Evolutionary conservation across 2,797 vertebrate species (phyloP).

Genomic region (Sebastes diaconus): DNA sequence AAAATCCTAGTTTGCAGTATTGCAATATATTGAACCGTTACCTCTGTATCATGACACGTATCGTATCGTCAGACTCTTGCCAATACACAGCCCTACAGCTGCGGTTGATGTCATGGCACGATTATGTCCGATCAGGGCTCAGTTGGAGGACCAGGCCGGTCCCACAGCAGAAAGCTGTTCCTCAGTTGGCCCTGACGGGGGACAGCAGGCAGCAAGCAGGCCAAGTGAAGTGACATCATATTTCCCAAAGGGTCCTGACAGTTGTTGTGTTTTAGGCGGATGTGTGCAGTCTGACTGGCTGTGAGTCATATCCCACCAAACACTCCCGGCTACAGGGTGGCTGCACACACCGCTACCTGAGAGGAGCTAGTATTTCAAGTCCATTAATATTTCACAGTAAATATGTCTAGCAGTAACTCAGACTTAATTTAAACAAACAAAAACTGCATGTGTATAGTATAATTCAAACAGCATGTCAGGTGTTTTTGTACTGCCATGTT

Average conservation of each 20-base stretch:
- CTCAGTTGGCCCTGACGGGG: slow-evolving; percentile 22
- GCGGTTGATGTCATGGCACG: slow-evolving; percentile 34
- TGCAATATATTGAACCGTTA: too few species aligned
- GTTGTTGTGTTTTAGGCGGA: slow-evolving; percentile 73
- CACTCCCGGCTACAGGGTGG: slow-evolving; percentile 22
- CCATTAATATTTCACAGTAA: slow-evolving; percentile 9
- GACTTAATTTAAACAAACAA: not conserved
- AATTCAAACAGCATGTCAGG: slow-evolving; percentile 5
- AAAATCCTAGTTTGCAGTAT: too few species aligned
- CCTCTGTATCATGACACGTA: too few species aligned
- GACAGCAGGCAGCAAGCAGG: slow-evolving; percentile 16
- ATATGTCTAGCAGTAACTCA: not conserved
- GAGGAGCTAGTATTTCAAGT: slow-evolving; percentile 7
- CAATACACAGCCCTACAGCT: slow-evolving; percentile 2
- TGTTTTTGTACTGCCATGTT: slow-evolving; percentile 12
- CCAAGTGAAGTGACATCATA: slow-evolving; percentile 70
- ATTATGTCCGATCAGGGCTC: slow-evolving; percentile 20
- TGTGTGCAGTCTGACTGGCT: slow-evolving; percentile 59
- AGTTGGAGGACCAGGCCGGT: slow-evolving; percentile 7
- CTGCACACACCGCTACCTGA: slow-evolving; percentile 30
- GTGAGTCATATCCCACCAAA: slow-evolving; percentile 56
- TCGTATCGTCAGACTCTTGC: too few species aligned
- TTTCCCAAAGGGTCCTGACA: slow-evolving; percentile 72
- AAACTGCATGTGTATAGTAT: not conserved
- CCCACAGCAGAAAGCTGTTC: slow-evolving; percentile 29